Evolutionary conservation across 2,888 invertebrate species (phyloP).

Genomic region (Leucophenga maculata): DNA sequence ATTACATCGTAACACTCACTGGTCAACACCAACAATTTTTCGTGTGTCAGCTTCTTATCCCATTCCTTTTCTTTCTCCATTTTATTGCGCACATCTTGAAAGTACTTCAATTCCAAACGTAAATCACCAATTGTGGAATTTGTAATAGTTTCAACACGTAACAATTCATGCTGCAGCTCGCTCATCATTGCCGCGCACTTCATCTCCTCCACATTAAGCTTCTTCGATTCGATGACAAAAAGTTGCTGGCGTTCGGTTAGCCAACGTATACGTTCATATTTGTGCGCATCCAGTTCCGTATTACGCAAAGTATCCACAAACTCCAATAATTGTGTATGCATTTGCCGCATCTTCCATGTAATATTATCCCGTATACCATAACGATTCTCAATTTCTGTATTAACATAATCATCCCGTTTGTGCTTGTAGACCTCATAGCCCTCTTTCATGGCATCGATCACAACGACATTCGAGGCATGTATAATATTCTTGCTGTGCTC

Average conservation of each 20-base stretch:
- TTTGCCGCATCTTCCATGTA: constrained; percentile 45
- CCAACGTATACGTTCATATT: constrained; percentile 45
- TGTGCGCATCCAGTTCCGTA: constrained; percentile 44
- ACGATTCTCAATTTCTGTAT: constrained; percentile 49
- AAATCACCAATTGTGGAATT: constrained; percentile 43
- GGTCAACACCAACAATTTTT: constrained; percentile 46
- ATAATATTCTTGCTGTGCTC: constrained; percentile 49
- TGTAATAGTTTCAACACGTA: constrained; percentile 39
- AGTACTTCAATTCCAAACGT: constrained; percentile 50
- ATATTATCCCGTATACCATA: constrained; percentile 47
- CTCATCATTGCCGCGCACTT: neutral
- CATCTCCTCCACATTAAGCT: constrained; percentile 42
- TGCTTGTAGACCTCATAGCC: constrained; percentile 46
- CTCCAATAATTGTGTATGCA: constrained; percentile 43
- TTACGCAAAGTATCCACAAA: constrained; percentile 40
- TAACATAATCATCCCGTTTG: constrained; percentile 44
- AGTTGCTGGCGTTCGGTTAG: constrained; percentile 50
- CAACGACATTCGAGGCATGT: constrained; percentile 45
- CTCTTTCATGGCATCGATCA: constrained; percentile 37
- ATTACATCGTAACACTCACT: constrained; percentile 46
- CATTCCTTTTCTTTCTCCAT: constrained; percentile 44
- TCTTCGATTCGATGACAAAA: constrained; percentile 44
- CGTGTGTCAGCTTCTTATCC: constrained; percentile 38
- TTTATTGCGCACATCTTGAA: constrained; percentile 41
- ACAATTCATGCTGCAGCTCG: constrained; percentile 42